Percentiles rank a stretch among this genome's conserved stretches.
These are phyloP conservation scores for Cliona cf. orientalis DNA, from an alignment of 37 sponge, comb jelly and placozoan genomes.

Conservation along the genomic window DNA sequence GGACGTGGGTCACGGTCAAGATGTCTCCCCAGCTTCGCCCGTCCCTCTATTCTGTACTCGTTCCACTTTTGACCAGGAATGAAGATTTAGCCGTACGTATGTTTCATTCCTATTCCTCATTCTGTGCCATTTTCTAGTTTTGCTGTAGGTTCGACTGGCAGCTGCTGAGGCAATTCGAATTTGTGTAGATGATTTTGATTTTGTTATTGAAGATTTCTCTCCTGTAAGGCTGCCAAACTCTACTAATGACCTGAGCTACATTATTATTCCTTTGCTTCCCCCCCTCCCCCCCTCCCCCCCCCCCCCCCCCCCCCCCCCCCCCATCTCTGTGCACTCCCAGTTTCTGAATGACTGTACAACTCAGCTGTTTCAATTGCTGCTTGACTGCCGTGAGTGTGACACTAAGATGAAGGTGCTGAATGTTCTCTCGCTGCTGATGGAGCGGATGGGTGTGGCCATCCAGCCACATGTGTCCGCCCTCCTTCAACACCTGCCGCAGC, in stretches of 20 bases:
- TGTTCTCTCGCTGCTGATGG: constrained; percentile 65
- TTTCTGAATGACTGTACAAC: constrained; percentile 47
- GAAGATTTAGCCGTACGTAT: constrained; percentile 78
- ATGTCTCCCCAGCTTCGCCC: constrained; percentile 72
- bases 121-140: not conserved
- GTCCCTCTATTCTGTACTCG: constrained; percentile 56
- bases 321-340: constrained; percentile 29
- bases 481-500: constrained; percentile 71
- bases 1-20: constrained; percentile 82
- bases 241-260: not conserved
- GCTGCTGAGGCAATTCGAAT: constrained; percentile 45
- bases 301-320: not conserved
- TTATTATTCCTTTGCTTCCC: not conserved
- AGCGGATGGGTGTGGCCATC: constrained; percentile 63
- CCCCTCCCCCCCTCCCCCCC: not conserved
- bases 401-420: constrained; percentile 79
- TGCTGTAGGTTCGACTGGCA: constrained; percentile 57
- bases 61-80: constrained; percentile 47
- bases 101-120: not conserved
- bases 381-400: constrained; percentile 39
- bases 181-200: constrained; percentile 72
- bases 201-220: constrained; percentile 54
- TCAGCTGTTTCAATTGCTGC: constrained; percentile 60
- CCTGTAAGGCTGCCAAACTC: constrained; percentile 57
- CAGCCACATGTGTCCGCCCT: constrained; percentile 69